Evolutionary conservation across 2,888 invertebrate genomes (phyloP), one percentile per base, ranked within the genome.

Genomic region (Cantharis nigra): DNA sequence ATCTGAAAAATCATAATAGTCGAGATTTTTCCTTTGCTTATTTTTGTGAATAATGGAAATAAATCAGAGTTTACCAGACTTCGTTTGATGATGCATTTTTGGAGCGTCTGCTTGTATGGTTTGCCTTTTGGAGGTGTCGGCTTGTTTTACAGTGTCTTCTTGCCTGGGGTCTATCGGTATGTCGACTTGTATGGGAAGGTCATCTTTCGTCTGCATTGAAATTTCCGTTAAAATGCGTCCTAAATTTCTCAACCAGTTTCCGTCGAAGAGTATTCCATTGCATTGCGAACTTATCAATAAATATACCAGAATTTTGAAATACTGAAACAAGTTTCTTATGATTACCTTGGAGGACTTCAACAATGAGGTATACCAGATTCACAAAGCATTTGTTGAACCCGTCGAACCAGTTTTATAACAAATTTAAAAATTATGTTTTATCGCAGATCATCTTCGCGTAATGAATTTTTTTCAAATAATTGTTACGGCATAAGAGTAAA

Each of bases 1-100:
- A 16, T 72, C 81, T 81, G 75, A 20, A 80, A 79, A 14, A 64
- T 26, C 9, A 33, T 26, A 9, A 26, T 74, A 11, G 3, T n/a
- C 9, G 2, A 49, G 49, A 49, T 5, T 49, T 20, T 20, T 18
- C 18, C 18, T 18, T 33, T n/a, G n/a, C n/a, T n/a, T n/a, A n/a
- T n/a, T 13, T 33, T 5, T 4, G 33, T 4, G 1, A 33, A 11
- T 11, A 30, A 11, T 13, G 30, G 11, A 20, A 20, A 20, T 20
- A 20, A 20, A 20, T 1, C 16, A 20, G 3, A 2, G 1, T 26
- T n/a, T 49, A 49, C 49, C 49, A 4, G 49, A 49, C 7, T 5
- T 49, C 7, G 7, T n/a, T n/a, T n/a, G 49, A 49, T n/a, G 2
- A 13, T 13, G 5, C 1, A 13, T 4, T 33, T 33, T 33, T 30